A percentile compares a stretch with the other conserved stretches of the same genome.
Evolutionary conservation across 2,888 invertebrate species (phyloP).

Genomic region (Cordilura impudica): DNA sequence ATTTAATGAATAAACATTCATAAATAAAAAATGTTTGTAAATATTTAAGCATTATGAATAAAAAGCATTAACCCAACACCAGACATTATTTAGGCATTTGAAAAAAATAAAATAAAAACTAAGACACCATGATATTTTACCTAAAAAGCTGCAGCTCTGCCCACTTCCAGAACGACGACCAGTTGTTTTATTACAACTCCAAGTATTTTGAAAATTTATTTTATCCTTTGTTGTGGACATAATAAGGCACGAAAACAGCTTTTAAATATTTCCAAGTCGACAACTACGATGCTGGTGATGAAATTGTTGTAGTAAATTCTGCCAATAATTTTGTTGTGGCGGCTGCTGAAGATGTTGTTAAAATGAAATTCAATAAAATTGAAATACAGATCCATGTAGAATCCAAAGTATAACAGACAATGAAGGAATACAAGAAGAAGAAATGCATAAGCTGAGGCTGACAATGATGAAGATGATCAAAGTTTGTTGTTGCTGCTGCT

Average conservation of each 20-base stretch:
- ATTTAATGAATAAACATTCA: too few relatives aligned
- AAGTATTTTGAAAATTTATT: conserved; percentile 76
- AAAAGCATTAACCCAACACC: conserved; percentile 9
- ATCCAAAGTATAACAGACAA: conserved; percentile 5
- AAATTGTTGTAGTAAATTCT: not conserved
- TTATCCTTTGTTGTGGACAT: conserved; percentile 73
- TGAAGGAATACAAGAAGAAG: not conserved
- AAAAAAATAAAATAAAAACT: conserved; percentile 8
- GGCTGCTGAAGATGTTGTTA: conserved; percentile 57
- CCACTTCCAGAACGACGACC: conserved; percentile 77
- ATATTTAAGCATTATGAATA: not conserved
- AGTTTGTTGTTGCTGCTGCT: conserved; percentile 19
- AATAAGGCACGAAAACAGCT: conserved; percentile 49
- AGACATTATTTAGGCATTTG: too few relatives aligned
- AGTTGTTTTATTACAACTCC: conserved; percentile 77
- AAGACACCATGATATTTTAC: conserved; percentile 66
- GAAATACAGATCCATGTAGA: conserved; percentile 51
- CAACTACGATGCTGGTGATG: conserved; percentile 1
- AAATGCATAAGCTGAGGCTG: not conserved
- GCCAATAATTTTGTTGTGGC: not conserved
- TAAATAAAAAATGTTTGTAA: too few relatives aligned
- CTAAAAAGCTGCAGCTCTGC: conserved; percentile 78
- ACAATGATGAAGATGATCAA: conserved; percentile 1
- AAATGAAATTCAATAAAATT: conserved; percentile 38
- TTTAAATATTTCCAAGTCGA: conserved; percentile 23